Percentiles rank a stretch among this genome's conserved stretches.
Conservation (phyloP, 2,888 invertebrate species). For the Subacronicta megacephala region DNA sequence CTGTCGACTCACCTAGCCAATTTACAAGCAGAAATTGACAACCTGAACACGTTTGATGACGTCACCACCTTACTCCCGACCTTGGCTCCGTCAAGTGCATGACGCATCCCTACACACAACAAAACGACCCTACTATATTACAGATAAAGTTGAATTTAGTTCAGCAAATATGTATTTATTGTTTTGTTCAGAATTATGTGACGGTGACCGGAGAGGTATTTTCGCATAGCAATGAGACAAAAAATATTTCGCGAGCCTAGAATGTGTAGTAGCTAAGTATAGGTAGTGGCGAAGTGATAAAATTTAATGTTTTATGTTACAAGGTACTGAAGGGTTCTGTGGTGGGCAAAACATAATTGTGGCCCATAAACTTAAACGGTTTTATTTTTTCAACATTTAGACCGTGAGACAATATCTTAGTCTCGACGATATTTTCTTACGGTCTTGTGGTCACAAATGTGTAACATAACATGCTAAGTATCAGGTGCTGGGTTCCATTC, state of each 20-base stretch:
- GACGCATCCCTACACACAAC: slow-evolving; percentile 38
- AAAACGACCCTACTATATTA: not conserved
- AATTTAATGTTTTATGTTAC: slow-evolving; percentile 6
- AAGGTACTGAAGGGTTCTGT: not conserved
- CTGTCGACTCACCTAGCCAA: slow-evolving; percentile 3
- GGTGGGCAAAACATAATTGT: not conserved
- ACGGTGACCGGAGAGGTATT: slow-evolving; percentile 57
- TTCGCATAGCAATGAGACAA: slow-evolving; percentile 47
- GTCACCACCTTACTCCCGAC: slow-evolving; percentile 43
- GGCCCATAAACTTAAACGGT: too few relatives aligned
- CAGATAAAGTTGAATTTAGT: slow-evolving; percentile 19
- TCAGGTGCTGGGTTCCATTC: too few relatives aligned
- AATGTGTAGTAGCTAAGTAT: slow-evolving; percentile 9
- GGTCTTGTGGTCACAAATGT: too few relatives aligned
- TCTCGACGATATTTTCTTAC: too few relatives aligned
- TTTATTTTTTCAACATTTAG: too few relatives aligned
- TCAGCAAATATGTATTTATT: slow-evolving; percentile 23
- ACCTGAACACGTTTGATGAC: slow-evolving; percentile 37
- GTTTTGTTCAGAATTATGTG: slow-evolving; percentile 30
- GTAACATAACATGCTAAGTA: too few relatives aligned
- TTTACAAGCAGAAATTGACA: slow-evolving; percentile 7
- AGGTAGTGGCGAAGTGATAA: slow-evolving; percentile 4
- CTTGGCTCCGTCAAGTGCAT: slow-evolving; percentile 50
- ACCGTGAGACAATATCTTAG: too few relatives aligned
- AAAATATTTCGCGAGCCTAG: slow-evolving; percentile 29